Evolutionary conservation across 2,113 vertebrate genomes (phyloP), one percentile per base, ranked within the genome.

Genomic region (Pelodiscus sinensis): DNA sequence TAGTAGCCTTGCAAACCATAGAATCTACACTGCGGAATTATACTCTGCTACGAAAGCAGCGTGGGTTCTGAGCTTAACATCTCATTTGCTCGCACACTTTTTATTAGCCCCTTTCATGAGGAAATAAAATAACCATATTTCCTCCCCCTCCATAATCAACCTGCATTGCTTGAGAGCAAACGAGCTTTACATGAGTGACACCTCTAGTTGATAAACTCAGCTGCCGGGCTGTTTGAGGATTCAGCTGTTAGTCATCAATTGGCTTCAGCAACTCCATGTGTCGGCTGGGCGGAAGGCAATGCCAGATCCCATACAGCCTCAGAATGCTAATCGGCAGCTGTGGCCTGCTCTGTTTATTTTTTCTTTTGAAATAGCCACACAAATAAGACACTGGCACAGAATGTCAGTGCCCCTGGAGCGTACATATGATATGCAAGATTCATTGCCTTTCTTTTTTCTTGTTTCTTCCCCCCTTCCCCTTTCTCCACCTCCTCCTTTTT

Each of bases 271-370:
- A 87, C 90, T 78, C 79, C 79, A 1, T 12, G 82, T 12, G 58
- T 5, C 29, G 5, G 77, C 85, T 6, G 58, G 9, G 82, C 88
- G 25, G 50, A 56, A 91, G 81, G 56, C 2, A 11, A 86, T 78
- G 87, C 85, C 90, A 82, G 80, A 19, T 25, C 79, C 13, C 0
- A 2, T 56, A 77, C 81, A 44, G 71, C 85, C 73, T 0, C 22
- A 13, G 94, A 90, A 93, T 92, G 81, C 79, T 95, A 71, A 81
- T 71, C 1, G 22, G 81, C 92, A 95, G 86, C 96, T 95, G 94
- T 73, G 93, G 79, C 95, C 84, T 2, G n/a, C 65, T 92, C 84
- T 92, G 94, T 68, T 55, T 92, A 79, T 35, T 87, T 96, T 94
- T 83, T 24, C 88, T 79, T 88, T 88, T 54, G 89, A 89, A 92